Evolutionary conservation across 2,888 invertebrate species (phyloP), one percentile per base, ranked within the genome.

Genomic region (Cryptophagus acutangulus): DNA sequence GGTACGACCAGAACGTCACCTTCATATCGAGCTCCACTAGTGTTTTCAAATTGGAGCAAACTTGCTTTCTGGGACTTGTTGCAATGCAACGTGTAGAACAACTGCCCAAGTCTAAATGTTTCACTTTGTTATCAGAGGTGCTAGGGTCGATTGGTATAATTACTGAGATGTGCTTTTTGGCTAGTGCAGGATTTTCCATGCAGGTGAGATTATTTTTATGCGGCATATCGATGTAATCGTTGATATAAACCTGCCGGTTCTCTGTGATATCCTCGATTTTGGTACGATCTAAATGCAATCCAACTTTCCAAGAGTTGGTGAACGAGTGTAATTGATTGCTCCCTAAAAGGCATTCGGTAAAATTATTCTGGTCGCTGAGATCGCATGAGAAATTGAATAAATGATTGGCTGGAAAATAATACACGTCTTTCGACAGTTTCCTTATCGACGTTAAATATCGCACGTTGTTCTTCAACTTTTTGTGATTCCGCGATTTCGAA

Each of bases 1-100:
- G 72, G 61, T 87, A 86, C 1, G 78, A 60, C 84, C 85, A 85
- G 63, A 86, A 86, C 0, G 85, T 85, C 39, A 84, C 66, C 1
- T 69, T 63, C 10, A 81, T 75, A 58, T 85, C 79, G 44, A 78
- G 69, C 57, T 82, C 82, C 13, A 79, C 71, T 20, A 74, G 71
- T 47, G 72, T 74, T 45, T 78, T 72, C 30, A 60, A 61, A 59
- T 84, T 83, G 2, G 73, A 71, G 59, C 84, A 84, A 13, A 84
- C 63, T 24, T 68, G 62, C 20, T 69, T 67, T 24, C 84, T 70
- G 0, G 77, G 75, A 3, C 73, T 72, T 1, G 77, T 74, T 0
- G 75, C 71, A 10, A 82, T 68, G 61, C 84, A 84, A 33, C 74
- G 74, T 24, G 78, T 72, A 1, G 70, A 61, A 57, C 84, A 84